phyloP scores from a whole-genome alignment of 23 tunicate genomes.

The Phallusia fumigata region DNA sequence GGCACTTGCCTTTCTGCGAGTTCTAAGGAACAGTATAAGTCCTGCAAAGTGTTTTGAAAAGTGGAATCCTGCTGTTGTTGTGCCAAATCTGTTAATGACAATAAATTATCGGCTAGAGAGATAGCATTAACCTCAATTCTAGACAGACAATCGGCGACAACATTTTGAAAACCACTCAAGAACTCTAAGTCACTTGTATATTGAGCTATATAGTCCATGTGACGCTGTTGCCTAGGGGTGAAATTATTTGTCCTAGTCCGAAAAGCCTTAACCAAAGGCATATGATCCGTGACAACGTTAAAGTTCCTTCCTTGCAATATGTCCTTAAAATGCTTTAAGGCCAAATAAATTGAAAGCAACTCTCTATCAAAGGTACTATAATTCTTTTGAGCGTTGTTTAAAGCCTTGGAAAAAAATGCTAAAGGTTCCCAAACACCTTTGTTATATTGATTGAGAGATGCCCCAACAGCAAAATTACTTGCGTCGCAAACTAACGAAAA shows the following conservation, averaged over 20 bases:
- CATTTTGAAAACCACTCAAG: conserved; percentile 15
- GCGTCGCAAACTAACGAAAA: too few relatives aligned
- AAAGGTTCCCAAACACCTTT: conserved; percentile 5
- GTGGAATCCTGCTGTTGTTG: background rate
- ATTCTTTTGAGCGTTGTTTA: conserved; percentile 11
- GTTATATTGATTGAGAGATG: conserved; percentile 10
- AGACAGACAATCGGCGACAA: conserved; percentile 12
- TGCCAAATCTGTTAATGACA: background rate
- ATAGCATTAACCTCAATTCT: conserved; percentile 2
- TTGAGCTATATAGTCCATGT: conserved; percentile 14
- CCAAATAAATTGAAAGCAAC: conserved; percentile 1
- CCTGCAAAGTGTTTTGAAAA: background rate
- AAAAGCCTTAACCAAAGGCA: conserved; percentile 18
- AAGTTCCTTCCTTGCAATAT: too few relatives aligned
- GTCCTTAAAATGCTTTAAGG: conserved; percentile 11
- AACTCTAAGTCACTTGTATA: conserved; percentile 1
- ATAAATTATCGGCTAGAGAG: too few relatives aligned
- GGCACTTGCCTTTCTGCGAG: background rate
- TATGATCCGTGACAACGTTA: conserved; percentile 23
- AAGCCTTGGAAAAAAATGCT: background rate
- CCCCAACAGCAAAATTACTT: conserved; percentile 21
- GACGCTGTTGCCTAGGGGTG: conserved; percentile 24
- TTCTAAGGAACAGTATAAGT: background rate
- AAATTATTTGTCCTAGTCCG: background rate
- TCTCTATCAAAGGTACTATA: too few relatives aligned